A percentile compares a stretch with the other conserved stretches of the same genome.
Conservation (phyloP, 2,113 vertebrate genomes). For the Calypte anna region DNA sequence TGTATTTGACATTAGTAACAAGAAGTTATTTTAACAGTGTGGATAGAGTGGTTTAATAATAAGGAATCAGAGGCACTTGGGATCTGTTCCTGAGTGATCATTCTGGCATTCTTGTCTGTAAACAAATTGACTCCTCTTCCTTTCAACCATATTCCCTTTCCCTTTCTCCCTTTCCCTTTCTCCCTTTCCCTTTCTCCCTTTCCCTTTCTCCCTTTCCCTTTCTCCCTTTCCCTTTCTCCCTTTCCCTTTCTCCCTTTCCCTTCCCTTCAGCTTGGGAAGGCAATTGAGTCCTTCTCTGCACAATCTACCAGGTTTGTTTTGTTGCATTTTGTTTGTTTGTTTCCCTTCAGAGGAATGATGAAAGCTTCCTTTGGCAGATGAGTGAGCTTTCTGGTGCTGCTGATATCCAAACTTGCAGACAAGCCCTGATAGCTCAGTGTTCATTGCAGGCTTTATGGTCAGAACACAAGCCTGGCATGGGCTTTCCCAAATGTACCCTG, state of each 20-base stretch:
- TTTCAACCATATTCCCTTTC: neutral
- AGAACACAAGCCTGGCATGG: neutral
- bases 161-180: too few species aligned
- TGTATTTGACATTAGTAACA: neutral
- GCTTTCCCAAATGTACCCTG: rapidly evolving
- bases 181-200: too few species aligned
- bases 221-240: too few species aligned
- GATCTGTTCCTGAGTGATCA: neutral
- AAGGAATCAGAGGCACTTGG: neutral
- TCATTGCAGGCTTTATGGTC: neutral
- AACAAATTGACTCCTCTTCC: neutral
- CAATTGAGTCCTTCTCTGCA: neutral
- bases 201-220: too few species aligned
- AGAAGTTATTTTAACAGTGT: neutral
- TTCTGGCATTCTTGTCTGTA: neutral
- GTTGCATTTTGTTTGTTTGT: too few species aligned
- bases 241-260: neutral
- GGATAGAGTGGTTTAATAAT: neutral
- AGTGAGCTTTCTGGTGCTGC: neutral
- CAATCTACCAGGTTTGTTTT: neutral
- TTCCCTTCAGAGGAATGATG: neutral
- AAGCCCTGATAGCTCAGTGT: neutral
- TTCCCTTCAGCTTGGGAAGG: neutral
- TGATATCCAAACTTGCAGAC: neutral
- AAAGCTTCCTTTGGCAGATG: neutral